Evolutionary conservation across 2,113 vertebrate species (phyloP).

Genomic region (Glaucidium brasilianum): DNA sequence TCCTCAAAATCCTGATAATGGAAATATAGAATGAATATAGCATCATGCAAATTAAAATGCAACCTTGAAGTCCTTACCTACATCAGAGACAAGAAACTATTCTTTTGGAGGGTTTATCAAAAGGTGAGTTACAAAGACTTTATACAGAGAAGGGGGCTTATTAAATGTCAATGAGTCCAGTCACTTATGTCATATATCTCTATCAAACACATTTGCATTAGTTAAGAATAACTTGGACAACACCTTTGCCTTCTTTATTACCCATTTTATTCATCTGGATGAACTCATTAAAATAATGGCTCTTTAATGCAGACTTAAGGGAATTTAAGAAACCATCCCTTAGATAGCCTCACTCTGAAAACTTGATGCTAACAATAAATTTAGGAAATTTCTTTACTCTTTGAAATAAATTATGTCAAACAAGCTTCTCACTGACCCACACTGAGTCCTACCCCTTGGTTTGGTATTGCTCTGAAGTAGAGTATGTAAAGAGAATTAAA

Average conservation of each 20-base stretch:
- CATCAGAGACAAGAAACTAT: neutral
- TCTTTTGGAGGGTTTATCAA: neutral
- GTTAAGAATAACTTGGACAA: neutral
- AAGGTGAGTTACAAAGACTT: neutral
- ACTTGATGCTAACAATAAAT: neutral
- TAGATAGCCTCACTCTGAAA: neutral
- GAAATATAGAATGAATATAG: neutral
- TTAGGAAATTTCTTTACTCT: neutral
- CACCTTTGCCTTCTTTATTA: neutral
- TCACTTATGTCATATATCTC: neutral
- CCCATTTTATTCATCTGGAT: neutral
- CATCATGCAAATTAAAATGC: neutral
- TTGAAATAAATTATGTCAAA: neutral
- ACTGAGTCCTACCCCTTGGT: neutral
- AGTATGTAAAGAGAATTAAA: neutral
- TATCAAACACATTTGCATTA: neutral
- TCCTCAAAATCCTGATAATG: neutral
- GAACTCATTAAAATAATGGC: neutral
- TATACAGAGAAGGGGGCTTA: neutral
- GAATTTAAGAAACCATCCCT: neutral
- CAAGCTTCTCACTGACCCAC: neutral
- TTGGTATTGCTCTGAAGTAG: neutral
- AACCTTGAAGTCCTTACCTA: neutral
- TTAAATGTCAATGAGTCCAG: accelerated
- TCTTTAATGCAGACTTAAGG: neutral